Evolutionary conservation across 2,797 vertebrate genomes (phyloP).

Genomic region (Thaleichthys pacificus): DNA sequence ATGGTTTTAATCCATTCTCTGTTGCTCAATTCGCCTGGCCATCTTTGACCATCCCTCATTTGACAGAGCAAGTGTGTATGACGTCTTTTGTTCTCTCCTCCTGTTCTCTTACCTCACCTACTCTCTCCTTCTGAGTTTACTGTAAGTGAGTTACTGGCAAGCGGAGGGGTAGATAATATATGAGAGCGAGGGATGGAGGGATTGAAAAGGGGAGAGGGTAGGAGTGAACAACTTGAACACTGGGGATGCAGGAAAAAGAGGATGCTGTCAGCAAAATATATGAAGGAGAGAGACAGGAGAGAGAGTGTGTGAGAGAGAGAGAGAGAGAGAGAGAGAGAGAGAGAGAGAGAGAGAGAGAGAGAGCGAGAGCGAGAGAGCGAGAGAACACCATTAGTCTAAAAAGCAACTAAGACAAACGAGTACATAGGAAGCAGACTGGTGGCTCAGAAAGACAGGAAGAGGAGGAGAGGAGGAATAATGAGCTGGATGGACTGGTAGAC

Average conservation of each 20-base stretch:
- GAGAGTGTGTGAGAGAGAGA: conserved; percentile 3
- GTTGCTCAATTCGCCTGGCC: no score
- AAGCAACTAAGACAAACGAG: conserved; percentile 37
- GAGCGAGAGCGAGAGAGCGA: conserved; percentile 18
- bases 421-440: not conserved
- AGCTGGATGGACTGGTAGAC: not conserved
- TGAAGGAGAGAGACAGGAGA: not conserved
- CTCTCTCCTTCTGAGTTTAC: conserved; percentile 10
- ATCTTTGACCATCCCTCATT: no score
- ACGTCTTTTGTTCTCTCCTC: not conserved
- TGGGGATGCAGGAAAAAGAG: conserved; percentile 52
- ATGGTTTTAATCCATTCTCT: no score
- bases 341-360: conserved; percentile 15
- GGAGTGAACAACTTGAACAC: conserved; percentile 60
- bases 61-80: not conserved
- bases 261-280: conserved; percentile 63
- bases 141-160: conserved; percentile 64
- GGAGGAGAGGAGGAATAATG: not conserved
- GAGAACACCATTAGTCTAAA: conserved; percentile 58
- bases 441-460: not conserved
- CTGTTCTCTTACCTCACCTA: no score
- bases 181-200: conserved; percentile 30
- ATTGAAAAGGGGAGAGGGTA: conserved; percentile 16
- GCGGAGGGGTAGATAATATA: conserved; percentile 45
- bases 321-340: conserved; percentile 20